A percentile compares a stretch with the other conserved stretches of the same genome.
Evolutionary conservation across 1,140 invertebrate species (phyloP).

Genomic region (Bicyclus anynana): DNA sequence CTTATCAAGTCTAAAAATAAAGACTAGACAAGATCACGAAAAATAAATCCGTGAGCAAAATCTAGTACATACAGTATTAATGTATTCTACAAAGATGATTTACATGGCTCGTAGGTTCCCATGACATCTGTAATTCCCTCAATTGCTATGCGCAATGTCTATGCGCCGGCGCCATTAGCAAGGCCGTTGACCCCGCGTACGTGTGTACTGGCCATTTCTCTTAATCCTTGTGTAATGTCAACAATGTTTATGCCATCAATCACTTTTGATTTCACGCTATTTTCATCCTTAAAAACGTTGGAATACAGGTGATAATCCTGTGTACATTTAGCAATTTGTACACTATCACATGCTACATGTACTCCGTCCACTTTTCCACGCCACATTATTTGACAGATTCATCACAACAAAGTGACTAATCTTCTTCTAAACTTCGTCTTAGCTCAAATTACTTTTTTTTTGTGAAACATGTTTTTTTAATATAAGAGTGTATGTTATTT

Average conservation of each 20-base stretch:
- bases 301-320: constrained; percentile 4
- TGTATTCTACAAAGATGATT: not conserved
- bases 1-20: no score
- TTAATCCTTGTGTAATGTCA: constrained; percentile 31
- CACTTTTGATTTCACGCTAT: constrained; percentile 1
- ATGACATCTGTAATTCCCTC: constrained; percentile 37
- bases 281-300: not conserved
- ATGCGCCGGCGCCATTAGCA: constrained; percentile 28
- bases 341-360: constrained; percentile 4
- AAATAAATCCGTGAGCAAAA: no score
- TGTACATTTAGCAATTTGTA: not conserved
- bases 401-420: not conserved
- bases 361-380: not conserved
- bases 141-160: constrained; percentile 47
- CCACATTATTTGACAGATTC: not conserved
- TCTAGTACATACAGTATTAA: no score
- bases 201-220: constrained; percentile 34
- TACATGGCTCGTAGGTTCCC: constrained; percentile 28
- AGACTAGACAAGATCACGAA: no score
- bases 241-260: constrained; percentile 11
- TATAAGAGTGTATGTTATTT: no score
- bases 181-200: constrained; percentile 33
- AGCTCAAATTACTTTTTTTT: no score
- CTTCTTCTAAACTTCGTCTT: no score
- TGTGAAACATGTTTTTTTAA: no score